Evolutionary conservation across 1,140 invertebrate genomes (phyloP).

Genomic region (Papilio xuthus): DNA sequence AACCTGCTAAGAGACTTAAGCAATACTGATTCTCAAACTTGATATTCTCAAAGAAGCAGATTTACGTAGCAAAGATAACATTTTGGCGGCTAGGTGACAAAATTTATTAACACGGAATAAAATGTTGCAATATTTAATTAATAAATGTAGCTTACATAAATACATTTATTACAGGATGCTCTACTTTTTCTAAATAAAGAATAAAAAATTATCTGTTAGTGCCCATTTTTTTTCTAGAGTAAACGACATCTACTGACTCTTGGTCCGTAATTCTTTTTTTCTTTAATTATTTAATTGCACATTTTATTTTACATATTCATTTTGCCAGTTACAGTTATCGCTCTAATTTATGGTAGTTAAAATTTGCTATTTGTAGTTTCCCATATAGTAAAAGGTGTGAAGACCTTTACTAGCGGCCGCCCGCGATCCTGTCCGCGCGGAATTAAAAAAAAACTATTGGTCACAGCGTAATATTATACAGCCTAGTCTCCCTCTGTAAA

Average conservation of each 20-base stretch:
- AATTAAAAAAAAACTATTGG: too few species aligned
- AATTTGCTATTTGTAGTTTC: background rate
- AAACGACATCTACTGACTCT: too few species aligned
- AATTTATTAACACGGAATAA: background rate
- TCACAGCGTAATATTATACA: too few species aligned
- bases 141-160: background rate
- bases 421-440: too few species aligned
- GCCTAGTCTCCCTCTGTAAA: too few species aligned
- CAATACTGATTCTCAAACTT: background rate
- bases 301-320: too few species aligned
- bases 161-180: too few species aligned
- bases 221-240: too few species aligned
- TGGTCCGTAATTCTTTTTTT: too few species aligned
- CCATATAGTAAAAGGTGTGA: background rate
- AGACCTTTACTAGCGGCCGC: too few species aligned
- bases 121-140: background rate
- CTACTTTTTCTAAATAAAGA: background rate
- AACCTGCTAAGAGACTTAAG: background rate
- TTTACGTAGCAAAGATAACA: background rate
- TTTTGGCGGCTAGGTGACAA: background rate
- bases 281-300: too few species aligned
- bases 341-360: background rate
- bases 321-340: background rate
- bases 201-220: too few species aligned
- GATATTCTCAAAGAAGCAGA: background rate